Base-by-base conservation (phyloP, 2,797 vertebrate species). In the Gymnothorax reevesii region DNA sequence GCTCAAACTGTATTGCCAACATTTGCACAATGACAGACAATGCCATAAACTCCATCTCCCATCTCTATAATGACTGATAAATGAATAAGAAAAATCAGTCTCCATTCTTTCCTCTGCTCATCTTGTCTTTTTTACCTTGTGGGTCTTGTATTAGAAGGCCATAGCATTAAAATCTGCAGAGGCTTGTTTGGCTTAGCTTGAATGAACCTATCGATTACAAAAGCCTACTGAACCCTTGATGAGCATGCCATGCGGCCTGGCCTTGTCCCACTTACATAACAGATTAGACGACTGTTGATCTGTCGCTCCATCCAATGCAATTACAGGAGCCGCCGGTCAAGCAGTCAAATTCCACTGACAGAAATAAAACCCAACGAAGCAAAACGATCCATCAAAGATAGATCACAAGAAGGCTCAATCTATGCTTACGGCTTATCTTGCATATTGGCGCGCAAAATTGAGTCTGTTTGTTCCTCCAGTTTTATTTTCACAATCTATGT, bases 201-300 rank as follows among this genome's bases (percentile, higher is more conserved):
- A 5, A 17, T 77, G 73, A 77, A 42, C 73, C 73, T 52, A 52
- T 77, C 73, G 6, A 22, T 80, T 25, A 25, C 49, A 55, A 25
- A 54, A 82, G 77, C 10, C 25, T 12, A 22, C 10, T 2, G 3
- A 62, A 13, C 2, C 4, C 57, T 49, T 49, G 59, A 94, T 95
- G 93, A 93, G 33, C 57, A 69, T 62, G 82, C 62, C 25, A 9
- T 77, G 83, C 86, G 85, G 64, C 89, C 80, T 90, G 90, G 49
- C 92, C 90, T 93, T 86, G 82, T 92, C 94, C 62, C 89, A 15
- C 91, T 95, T 95, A 94, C 89, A 92, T 94, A 95, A 95, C 83
- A 80, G 91, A 92, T 94, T 92, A 92, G 90, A 69, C 84, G 89
- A 33, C 88, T 88, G 83, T 87, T 93, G 91, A 93, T 89, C 89